These are phyloP conservation scores for Astatoreochromis straeleni DNA, from an alignment of 2,113 vertebrate genomes.

Conservation along the genomic window DNA sequence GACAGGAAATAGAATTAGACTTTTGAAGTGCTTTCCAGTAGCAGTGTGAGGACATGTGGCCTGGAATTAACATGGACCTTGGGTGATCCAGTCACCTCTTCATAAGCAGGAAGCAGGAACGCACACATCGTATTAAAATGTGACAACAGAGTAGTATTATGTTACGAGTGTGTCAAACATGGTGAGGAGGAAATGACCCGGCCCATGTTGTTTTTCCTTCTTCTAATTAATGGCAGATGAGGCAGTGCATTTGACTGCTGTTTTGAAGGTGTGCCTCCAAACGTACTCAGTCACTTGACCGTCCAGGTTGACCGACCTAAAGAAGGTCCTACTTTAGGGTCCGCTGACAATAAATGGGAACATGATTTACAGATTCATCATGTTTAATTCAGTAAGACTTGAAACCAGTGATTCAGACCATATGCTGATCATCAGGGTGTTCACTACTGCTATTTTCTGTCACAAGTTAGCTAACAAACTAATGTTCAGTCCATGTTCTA, in stretches of 20 bases:
- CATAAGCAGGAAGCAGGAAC: background rate
- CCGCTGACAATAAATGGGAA: background rate
- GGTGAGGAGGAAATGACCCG: background rate
- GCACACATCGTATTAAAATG: background rate
- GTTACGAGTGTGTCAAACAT: background rate
- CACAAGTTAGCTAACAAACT: background rate
- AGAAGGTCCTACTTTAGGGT: fast-evolving
- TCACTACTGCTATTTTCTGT: fast-evolving
- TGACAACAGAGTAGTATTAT: background rate
- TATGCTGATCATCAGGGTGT: background rate
- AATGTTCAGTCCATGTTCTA: background rate
- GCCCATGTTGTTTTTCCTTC: background rate
- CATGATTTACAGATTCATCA: background rate
- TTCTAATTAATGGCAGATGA: background rate
- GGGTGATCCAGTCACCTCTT: background rate
- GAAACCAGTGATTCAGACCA: background rate
- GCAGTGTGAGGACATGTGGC: background rate
- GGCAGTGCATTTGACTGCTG: background rate
- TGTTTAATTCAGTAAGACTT: background rate
- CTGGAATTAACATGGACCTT: background rate
- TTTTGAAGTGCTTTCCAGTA: background rate
- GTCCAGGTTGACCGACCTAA: background rate
- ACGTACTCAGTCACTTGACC: background rate
- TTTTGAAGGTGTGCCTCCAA: background rate
- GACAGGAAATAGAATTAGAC: background rate